Evolutionary conservation across 2,888 invertebrate genomes (phyloP).

Genomic region (Eupithecia subfuscata): DNA sequence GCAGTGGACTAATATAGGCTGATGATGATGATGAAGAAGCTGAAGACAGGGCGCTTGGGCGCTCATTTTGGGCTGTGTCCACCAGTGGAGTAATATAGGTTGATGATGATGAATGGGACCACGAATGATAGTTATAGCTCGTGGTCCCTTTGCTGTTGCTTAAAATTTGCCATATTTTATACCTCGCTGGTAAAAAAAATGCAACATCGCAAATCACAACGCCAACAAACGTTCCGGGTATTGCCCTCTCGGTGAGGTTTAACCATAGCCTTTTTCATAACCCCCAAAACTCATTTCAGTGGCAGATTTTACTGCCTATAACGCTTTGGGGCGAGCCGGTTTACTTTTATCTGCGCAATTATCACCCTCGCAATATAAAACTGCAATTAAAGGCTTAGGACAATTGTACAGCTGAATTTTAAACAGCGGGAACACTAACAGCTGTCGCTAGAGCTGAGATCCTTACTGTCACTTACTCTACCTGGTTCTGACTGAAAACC

Average conservation of each 20-base stretch:
- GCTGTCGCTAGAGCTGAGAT: too few relatives aligned
- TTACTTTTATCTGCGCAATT: constrained; percentile 36
- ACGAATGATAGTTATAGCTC: too few relatives aligned
- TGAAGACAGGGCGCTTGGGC: too few relatives aligned
- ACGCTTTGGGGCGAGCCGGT: constrained; percentile 19
- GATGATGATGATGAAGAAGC: too few relatives aligned
- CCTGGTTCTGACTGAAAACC: too few relatives aligned
- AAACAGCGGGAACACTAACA: constrained; percentile 7
- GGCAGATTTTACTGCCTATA: constrained; percentile 24
- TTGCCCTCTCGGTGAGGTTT: not conserved
- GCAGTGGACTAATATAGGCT: too few relatives aligned
- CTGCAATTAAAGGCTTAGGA: constrained; percentile 40
- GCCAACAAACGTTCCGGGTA: constrained; percentile 1
- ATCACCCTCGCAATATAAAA: constrained; percentile 33
- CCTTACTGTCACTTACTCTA: too few relatives aligned
- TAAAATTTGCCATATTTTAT: not conserved
- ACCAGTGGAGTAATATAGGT: too few relatives aligned
- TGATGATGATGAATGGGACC: too few relatives aligned
- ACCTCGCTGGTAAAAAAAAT: not conserved
- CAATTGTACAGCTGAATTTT: not conserved
- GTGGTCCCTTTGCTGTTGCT: too few relatives aligned
- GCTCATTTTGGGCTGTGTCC: too few relatives aligned
- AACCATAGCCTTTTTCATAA: constrained; percentile 21
- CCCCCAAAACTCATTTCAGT: constrained; percentile 25
- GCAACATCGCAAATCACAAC: not conserved